Percentiles rank a stretch among this genome's conserved stretches.
Evolutionary conservation across 2,888 invertebrate genomes (phyloP).

Genomic region (Dioctria rufipes): DNA sequence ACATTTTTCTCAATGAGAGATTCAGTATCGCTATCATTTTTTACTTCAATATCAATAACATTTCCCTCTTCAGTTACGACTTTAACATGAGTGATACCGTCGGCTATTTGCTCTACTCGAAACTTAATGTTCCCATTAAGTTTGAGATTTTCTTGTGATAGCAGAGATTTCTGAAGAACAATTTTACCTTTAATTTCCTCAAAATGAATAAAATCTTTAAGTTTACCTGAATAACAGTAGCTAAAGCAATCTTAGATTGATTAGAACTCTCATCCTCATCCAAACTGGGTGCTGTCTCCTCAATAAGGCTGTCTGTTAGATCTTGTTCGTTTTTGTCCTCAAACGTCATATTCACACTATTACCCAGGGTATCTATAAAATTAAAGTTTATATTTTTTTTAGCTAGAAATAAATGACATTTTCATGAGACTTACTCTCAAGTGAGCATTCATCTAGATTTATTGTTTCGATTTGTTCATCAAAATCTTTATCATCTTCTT

Average conservation of each 20-base stretch:
- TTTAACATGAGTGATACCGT: conserved; percentile 65
- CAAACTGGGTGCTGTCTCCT: not conserved
- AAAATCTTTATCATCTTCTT: not conserved
- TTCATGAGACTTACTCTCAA: not conserved
- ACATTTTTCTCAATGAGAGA: conserved; percentile 39
- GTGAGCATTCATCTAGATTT: conserved; percentile 26
- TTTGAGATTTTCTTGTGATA: conserved; percentile 61
- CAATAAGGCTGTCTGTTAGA: not conserved
- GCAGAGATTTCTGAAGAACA: conserved; percentile 20
- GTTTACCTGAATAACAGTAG: conserved; percentile 10
- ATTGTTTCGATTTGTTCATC: conserved; percentile 10
- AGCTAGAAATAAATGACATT: too few species aligned
- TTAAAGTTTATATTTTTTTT: not conserved
- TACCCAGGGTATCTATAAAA: not conserved
- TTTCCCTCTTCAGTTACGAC: conserved; percentile 72
- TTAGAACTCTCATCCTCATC: conserved; percentile 29
- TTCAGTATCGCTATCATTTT: conserved; percentile 64
- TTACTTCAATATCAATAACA: conserved; percentile 71
- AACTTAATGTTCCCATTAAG: conserved; percentile 68
- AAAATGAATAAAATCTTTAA: not conserved
- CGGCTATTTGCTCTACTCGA: conserved; percentile 64
- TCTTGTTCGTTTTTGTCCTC: conserved; percentile 14
- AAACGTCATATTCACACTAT: conserved; percentile 3
- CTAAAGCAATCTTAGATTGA: conserved; percentile 12
- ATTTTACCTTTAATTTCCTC: not conserved